Base-by-base conservation (phyloP, 2,797 vertebrate species). In the Odontamblyopus rebecca region DNA sequence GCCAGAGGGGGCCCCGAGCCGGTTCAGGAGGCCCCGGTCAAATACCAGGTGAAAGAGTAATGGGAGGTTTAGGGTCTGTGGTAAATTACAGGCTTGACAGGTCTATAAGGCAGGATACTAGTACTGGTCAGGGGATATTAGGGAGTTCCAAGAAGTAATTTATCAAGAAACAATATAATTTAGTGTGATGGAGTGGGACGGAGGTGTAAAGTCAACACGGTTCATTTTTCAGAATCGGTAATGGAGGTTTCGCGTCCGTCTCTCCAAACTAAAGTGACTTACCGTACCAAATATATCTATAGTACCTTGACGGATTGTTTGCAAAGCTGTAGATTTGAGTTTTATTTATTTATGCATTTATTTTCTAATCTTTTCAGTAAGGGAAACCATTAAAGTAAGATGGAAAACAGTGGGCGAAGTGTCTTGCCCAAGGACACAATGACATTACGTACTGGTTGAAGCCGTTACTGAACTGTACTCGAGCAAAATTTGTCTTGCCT, bases 31-130 rank as follows among this genome's bases (percentile, higher is more conserved):
- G 67, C 38, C 57, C 59, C 0, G 61, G 57, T 73, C 73, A 70
- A 72, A 70, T 1, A 70, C 18, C 59, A 81, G 85, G 69, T 82
- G 56, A 48, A 12, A 64, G 71, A 76, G 56, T n/a, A 54, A 77
- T 2, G 63, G 30, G 71, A 70, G 63, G 74, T 12, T 68, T 29
- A 35, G 62, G 61, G 70, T 8, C 38, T 2, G 44, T 15, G 11
- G 64, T 66, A 5, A 48, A 59, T 27, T 48, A 61, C 57, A 66
- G 5, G 65, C 23, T 15, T 50, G 64, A 50, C 64, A 51, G 26
- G 64, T 66, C 64, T 48, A 29, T 50, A 11, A 29, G 44, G 63
- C 23, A 7, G 13, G 38, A 16, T 9, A 13, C 63, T 16, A 6
- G 64, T 30, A 18, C 23, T 66, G 44, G 44, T 30, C 2, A 15